Evolutionary conservation across 2,113 vertebrate species (phyloP), one percentile per base, ranked within the genome.

Genomic region (Numida meleagris): DNA sequence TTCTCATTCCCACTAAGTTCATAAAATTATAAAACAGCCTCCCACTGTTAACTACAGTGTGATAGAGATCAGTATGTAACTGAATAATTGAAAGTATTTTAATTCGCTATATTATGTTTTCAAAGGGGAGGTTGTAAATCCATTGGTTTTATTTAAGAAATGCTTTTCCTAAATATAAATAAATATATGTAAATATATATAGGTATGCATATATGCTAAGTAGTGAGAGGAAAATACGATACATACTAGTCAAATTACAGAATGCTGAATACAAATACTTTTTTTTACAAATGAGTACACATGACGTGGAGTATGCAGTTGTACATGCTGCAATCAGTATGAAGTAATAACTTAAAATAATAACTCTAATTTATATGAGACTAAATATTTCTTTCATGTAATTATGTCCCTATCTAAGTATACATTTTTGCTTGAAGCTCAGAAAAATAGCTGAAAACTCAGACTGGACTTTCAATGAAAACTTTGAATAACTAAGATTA

Each of bases 11-110:
- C 4, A 4, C 43, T 76, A 83, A 70, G 12, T 48, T 80, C 7
- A 78, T 78, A 75, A 68, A 75, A 83, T 86, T 74, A 76, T 71
- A 82, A 89, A 94, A 45, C 61, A 86, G 57, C 57, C 21, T 75
- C 57, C 82, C 83, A 50, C 50, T 90, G 79, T 74, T 88, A 78
- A 94, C 87, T 46, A 76, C 1, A 38, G 31, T 51, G 31, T 77
- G 61, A 66, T 83, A 79, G 20, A 80, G 83, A 59, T 66, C 7
- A 42, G 6, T 42, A 34, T 51, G 36, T 67, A 84, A 79, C 18
- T 42, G 12, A 81, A 81, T 84, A 86, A 93, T 48, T 82, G 6
- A 53, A 89, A 45, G 12, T 68, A 72, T 71, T 82, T 83, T 55
- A 89, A 82, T 42, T 24, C 34, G 57, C 36, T 57, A 34, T 86